These are phyloP conservation scores for Ivindomyrus marchei DNA, from an alignment of 2,113 vertebrate genomes.

Conservation along the genomic window DNA sequence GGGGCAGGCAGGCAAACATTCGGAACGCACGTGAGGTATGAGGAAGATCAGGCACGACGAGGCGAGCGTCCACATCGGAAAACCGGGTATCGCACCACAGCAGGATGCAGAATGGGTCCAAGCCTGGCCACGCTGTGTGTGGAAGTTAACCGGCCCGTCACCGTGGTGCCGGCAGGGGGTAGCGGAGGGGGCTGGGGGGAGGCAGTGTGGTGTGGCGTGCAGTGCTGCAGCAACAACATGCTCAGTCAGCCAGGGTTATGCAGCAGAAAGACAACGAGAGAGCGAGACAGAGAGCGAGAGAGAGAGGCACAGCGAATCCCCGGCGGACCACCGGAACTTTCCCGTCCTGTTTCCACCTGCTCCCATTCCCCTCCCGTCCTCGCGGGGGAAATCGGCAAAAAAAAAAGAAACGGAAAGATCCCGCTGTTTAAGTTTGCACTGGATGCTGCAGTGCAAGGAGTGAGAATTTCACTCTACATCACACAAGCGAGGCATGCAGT, in stretches of 20 bases:
- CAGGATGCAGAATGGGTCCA: not conserved
- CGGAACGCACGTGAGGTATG: not conserved
- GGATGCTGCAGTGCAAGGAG: slow-evolving; percentile 2
- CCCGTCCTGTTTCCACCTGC: slow-evolving; percentile 43
- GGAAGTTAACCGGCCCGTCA: slow-evolving; percentile 57
- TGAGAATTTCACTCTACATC: slow-evolving; percentile 42
- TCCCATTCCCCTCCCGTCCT: slow-evolving; percentile 39
- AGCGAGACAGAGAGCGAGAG: not conserved
- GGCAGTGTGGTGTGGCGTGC: slow-evolving; percentile 59
- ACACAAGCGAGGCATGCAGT: slow-evolving; percentile 33
- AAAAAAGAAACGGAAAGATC: slow-evolving; percentile 15
- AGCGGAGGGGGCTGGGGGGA: slow-evolving; percentile 59
- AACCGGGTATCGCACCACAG: slow-evolving; percentile 6
- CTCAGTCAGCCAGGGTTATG: not conserved
- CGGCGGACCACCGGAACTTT: slow-evolving; percentile 48
- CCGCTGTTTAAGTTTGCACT: not conserved
- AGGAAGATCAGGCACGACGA: not conserved
- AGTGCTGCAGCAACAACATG: slow-evolving; percentile 15
- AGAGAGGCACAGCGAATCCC: slow-evolving; percentile 54
- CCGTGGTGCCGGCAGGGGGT: slow-evolving; percentile 54
- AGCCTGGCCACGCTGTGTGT: slow-evolving; percentile 42
- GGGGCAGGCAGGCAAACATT: not conserved
- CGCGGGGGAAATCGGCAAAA: slow-evolving; percentile 17
- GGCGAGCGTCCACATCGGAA: slow-evolving; percentile 18
- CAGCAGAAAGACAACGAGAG: slow-evolving; percentile 38